Percentiles rank a stretch among this genome's conserved stretches.
Conservation (phyloP, 2,888 invertebrate genomes). For the Cerastis leucographa region DNA sequence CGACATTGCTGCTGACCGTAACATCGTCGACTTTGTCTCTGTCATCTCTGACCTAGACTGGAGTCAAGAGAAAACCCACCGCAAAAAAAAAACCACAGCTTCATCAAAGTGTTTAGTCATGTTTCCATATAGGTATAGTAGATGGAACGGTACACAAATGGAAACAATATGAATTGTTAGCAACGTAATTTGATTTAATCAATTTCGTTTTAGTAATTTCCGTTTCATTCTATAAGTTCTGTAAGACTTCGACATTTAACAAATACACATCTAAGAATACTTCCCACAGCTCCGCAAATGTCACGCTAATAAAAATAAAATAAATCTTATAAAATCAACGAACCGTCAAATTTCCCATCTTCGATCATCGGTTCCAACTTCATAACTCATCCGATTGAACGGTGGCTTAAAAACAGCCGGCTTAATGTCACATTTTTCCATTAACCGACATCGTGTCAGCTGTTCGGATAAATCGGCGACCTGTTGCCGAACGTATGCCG, state of each 20-base stretch:
- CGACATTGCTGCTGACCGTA: too few relatives aligned
- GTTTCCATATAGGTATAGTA: not conserved
- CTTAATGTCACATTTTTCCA: constrained; percentile 87
- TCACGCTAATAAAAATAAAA: constrained; percentile 51
- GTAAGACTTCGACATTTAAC: not conserved
- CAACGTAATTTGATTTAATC: not conserved
- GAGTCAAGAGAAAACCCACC: too few relatives aligned
- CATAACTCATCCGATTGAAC: constrained; percentile 82
- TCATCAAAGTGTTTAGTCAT: not conserved
- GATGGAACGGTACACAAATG: not conserved
- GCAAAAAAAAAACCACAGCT: too few relatives aligned
- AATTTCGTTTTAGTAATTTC: not conserved
- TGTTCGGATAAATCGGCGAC: constrained; percentile 84
- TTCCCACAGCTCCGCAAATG: constrained; percentile 1
- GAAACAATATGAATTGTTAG: not conserved
- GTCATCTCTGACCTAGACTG: too few relatives aligned
- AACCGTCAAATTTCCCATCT: constrained; percentile 76
- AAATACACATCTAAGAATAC: not conserved
- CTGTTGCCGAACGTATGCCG: constrained; percentile 84
- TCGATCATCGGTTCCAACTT: constrained; percentile 75
- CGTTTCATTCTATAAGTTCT: not conserved
- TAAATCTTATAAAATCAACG: constrained; percentile 72
- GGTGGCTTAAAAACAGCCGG: constrained; percentile 79
- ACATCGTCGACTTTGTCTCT: too few relatives aligned
- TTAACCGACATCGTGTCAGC: constrained; percentile 80